Evolutionary conservation across 2,113 vertebrate genomes (phyloP).

Genomic region (Peromyscus polionotus): DNA sequence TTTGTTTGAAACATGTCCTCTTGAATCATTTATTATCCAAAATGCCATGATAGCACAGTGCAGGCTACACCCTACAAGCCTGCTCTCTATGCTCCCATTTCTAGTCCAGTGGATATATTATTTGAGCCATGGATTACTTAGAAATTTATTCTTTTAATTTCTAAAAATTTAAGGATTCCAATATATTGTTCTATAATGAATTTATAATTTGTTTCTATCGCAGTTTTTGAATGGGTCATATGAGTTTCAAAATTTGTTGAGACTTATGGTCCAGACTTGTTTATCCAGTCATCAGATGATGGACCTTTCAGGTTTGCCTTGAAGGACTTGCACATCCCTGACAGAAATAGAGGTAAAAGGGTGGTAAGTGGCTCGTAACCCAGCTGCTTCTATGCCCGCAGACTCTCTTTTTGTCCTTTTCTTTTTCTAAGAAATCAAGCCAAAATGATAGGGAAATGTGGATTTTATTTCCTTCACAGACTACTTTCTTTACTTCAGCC

Average conservation of each 20-base stretch:
- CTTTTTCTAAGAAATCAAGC: background rate
- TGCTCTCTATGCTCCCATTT: conserved; percentile 40
- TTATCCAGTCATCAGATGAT: background rate
- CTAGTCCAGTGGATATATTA: conserved; percentile 20
- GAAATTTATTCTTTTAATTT: conserved; percentile 40
- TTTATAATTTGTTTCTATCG: conserved; percentile 54
- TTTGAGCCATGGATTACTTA: background rate
- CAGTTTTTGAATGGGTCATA: conserved; percentile 28
- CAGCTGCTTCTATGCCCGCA: background rate
- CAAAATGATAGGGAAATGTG: background rate
- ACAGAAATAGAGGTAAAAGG: background rate
- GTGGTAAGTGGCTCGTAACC: background rate
- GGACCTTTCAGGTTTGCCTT: background rate
- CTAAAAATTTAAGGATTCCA: conserved; percentile 42
- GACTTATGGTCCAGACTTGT: conserved; percentile 9
- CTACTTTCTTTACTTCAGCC: background rate
- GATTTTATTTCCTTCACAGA: conserved; percentile 18
- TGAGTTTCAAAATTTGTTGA: conserved; percentile 54
- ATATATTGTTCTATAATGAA: conserved; percentile 42
- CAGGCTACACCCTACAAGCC: background rate
- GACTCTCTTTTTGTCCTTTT: background rate
- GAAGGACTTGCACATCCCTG: background rate
- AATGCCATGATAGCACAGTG: background rate
- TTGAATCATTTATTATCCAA: conserved; percentile 48
- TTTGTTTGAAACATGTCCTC: conserved; percentile 32